Conservation (phyloP, 2,113 vertebrate species). For the Antigone vipio region DNA sequence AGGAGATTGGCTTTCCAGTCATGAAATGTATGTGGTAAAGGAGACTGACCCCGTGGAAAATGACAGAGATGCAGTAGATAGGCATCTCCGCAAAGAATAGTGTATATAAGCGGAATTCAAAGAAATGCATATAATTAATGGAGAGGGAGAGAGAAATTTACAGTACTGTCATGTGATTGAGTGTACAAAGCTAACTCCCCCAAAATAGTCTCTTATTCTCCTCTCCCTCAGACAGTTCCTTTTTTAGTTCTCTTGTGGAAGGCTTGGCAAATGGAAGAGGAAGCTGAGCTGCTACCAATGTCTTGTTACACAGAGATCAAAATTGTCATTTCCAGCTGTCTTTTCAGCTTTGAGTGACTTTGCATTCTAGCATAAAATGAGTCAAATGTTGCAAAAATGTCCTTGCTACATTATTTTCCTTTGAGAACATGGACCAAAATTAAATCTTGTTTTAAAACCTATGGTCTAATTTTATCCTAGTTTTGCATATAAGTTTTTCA, state of each 20-base stretch:
- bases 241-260: constrained; percentile 32
- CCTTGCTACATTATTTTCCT: not conserved
- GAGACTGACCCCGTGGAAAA: not conserved
- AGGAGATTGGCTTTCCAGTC: not conserved
- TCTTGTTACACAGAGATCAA: not conserved
- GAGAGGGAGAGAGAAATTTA: not conserved
- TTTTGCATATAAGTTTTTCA: not conserved
- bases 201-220: constrained; percentile 4
- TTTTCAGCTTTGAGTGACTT: constrained; percentile 16
- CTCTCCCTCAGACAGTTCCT: constrained; percentile 10
- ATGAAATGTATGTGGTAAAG: not conserved
- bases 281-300: constrained; percentile 2
- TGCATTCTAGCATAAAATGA: not conserved
- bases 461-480: not conserved
- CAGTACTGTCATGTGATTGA: not conserved
- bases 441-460: not conserved
- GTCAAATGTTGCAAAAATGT: not conserved
- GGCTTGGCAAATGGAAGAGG: constrained; percentile 28
- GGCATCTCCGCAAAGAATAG: not conserved
- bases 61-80: not conserved
- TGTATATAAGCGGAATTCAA: not conserved
- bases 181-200: not conserved
- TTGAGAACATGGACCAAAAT: not conserved
- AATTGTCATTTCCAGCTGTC: constrained; percentile 33
- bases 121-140: not conserved